These are phyloP conservation scores for Sthenelais limicola DNA, from an alignment of 2,888 invertebrate species.

Conservation along the genomic window DNA sequence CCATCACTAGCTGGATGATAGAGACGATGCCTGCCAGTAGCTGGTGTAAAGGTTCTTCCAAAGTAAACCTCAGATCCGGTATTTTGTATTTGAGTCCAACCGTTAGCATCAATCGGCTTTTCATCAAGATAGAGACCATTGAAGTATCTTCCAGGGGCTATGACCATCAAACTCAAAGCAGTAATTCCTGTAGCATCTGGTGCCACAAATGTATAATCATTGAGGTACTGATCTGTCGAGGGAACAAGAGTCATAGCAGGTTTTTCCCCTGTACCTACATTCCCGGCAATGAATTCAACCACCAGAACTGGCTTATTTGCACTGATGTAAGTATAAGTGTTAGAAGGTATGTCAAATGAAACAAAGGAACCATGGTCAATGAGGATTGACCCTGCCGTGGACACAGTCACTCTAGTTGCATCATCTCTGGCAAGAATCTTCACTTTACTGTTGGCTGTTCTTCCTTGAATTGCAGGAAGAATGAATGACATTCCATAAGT, in stretches of 20 bases:
- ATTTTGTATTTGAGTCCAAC: too few relatives aligned
- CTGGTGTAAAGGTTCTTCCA: not conserved
- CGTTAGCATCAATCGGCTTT: not conserved
- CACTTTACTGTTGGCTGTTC: constrained; percentile 2
- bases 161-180: too few relatives aligned
- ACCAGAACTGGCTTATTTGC: constrained; percentile 22
- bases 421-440: constrained; percentile 18
- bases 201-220: constrained; percentile 9
- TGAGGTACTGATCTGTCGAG: constrained; percentile 17
- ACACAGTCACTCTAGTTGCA: not conserved
- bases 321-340: not conserved
- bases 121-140: not conserved
- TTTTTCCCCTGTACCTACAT: not conserved
- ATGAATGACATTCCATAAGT: constrained; percentile 36
- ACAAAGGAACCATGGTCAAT: not conserved
- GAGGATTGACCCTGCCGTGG: not conserved
- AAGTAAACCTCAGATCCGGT: constrained; percentile 14
- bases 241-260: constrained; percentile 19
- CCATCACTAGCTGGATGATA: not conserved
- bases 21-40: constrained; percentile 7
- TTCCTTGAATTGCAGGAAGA: constrained; percentile 19
- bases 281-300: constrained; percentile 1
- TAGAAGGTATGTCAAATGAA: not conserved
- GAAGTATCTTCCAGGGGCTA: not conserved
- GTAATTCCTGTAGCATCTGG: too few relatives aligned